These are phyloP conservation scores for Orius insidiosus DNA, from an alignment of 1,140 invertebrate species.

Conservation along the genomic window DNA sequence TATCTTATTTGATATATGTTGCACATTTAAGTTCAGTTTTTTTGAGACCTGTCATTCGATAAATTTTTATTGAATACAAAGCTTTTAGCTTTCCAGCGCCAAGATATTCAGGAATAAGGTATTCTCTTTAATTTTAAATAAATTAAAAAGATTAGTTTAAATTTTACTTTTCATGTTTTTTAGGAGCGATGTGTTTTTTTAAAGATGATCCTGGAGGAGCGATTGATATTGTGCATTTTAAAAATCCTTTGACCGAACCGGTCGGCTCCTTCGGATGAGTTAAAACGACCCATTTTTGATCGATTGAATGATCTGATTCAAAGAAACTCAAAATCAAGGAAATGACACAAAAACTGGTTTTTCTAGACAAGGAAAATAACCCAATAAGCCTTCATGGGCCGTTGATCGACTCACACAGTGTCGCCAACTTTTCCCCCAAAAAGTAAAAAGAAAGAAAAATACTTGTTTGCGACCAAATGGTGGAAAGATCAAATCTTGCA, in stretches of 20 bases:
- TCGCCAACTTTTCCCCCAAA: too few relatives aligned
- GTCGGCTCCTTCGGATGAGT: constrained; percentile 4
- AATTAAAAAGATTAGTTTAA: not conserved
- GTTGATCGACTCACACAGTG: too few relatives aligned
- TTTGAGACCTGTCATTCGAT: not conserved
- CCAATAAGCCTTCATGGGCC: too few relatives aligned
- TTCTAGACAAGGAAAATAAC: too few relatives aligned
- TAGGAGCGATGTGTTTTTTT: not conserved
- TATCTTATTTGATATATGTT: not conserved
- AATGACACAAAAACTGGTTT: too few relatives aligned
- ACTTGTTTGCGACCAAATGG: constrained; percentile 8
- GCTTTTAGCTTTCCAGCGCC: constrained; percentile 7
- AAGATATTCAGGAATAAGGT: not conserved
- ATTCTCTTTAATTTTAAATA: constrained; percentile 1
- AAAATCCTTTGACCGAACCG: constrained; percentile 1
- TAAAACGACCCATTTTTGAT: constrained; percentile 4
- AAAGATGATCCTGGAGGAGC: not conserved
- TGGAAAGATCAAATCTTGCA: not conserved
- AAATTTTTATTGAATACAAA: constrained; percentile 1
- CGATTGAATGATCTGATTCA: constrained; percentile 3
- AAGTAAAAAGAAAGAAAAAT: not conserved
- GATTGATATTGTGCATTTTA: constrained; percentile 4
- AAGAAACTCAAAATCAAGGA: too few relatives aligned
- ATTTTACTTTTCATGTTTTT: not conserved
- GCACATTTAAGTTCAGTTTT: not conserved